Evolutionary conservation across 2,888 invertebrate genomes (phyloP), one percentile per base, ranked within the genome.

Genomic region (Achlya flavicornis): DNA sequence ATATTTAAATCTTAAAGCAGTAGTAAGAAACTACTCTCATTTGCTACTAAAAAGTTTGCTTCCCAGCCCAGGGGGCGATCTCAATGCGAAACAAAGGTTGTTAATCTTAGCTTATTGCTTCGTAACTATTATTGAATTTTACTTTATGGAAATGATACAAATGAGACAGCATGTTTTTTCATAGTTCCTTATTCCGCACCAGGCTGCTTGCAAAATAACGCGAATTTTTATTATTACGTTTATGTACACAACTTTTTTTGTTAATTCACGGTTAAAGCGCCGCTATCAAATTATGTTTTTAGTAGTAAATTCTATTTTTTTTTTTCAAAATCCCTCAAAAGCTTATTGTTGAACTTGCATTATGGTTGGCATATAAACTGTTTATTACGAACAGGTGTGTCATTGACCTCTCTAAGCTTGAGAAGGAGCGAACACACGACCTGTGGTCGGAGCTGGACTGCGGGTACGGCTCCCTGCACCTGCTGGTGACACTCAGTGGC

Each of bases 371-470:
- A 16, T 63, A 64, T 66, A 61, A 66, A 66, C 64, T 65, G 66
- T 62, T 61, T 71, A 70, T 66, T 35, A 41, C 61, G 72, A 65
- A 0, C 78, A 93, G 93, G 72, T 93, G 92, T 74, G 74, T 83
- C 58, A 86, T 93, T 67, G 91, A 93, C 76, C 83, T 93, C 10
- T 86, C 90, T 0, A 84, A 85, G 57, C 73, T 93, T 33, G 91
- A 93, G 60, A 90, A 86, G 64, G 93, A 93, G 74, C 89, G 86
- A 73, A 92, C 93, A 4, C 91, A 92, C 64, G 93, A 93, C 64
- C 68, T 93, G 11, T 92, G 92, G 92, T 89, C 88, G 67, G 85
- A 90, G 63, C 71, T 93, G 72, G 93, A 92, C 65, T 91, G 93
- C 62, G 93, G 93, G 1, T 87, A 84, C 71, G 93, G 93, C 0